Evolutionary conservation across 2,113 vertebrate species (phyloP), one percentile per base, ranked within the genome.

Genomic region (Sander lucioperca): DNA sequence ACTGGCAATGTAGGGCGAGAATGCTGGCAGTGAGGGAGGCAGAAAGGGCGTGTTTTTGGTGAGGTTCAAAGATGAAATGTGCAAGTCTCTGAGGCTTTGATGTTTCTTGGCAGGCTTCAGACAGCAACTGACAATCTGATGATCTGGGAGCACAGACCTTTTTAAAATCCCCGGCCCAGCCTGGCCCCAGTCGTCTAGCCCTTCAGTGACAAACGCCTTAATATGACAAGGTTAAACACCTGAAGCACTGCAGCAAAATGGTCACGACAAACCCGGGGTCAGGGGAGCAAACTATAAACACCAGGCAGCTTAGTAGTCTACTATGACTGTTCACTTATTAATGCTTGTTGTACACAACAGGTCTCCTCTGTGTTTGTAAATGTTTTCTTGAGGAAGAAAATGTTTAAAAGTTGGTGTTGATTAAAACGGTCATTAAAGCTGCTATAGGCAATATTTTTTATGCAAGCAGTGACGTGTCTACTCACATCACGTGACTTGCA

Each of bases 211-310:
- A 92, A 91, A 91, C 62, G n/a, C 88, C 92, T 90, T 93, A 92
- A 93, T 90, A 91, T 93, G 93, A 94, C 93, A 93, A 81, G 88
- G 85, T 93, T 87, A 93, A 94, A 93, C 89, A 90, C 88, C 92
- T 87, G 76, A 89, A 93, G 90, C 86, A 77, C 23, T 81, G 78
- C 73, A 36, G 77, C 79, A 89, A 85, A 89, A 91, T 84, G 83
- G 63, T 85, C 58, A 61, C 7, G 25, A 58, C 33, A 5, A 77
- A 80, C 71, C 57, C 33, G 16, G 73, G 89, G 91, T 94, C 87
- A 91, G 10, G 51, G 63, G 89, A 77, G 78, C 83, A 84, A 64
- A 63, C 82, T 73, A 86, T 77, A 82, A 93, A 86, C 47, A 11
- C 74, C 6, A 8, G 14, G 27, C 27, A 13, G 48, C 48, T 76